These are phyloP conservation scores for Oligia strigilis DNA, from an alignment of 2,888 invertebrate genomes.

Conservation along the genomic window DNA sequence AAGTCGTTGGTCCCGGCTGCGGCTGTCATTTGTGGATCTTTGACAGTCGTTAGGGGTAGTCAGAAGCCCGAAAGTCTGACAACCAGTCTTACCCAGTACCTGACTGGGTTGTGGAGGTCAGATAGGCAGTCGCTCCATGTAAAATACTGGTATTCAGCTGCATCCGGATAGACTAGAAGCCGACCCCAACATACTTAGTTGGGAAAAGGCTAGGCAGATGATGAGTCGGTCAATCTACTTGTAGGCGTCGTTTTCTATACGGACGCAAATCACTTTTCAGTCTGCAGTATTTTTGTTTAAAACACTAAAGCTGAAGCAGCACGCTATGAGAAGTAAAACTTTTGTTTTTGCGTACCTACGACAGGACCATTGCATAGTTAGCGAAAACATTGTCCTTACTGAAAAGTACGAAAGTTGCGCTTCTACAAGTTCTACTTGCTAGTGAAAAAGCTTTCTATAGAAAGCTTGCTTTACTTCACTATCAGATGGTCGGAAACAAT, in stretches of 20 bases:
- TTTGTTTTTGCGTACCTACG: constrained; percentile 16
- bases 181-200: no score
- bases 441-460: background rate
- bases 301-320: background rate
- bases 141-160: no score
- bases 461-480: background rate
- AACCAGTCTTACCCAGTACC: no score
- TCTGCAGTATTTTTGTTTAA: background rate
- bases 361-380: constrained; percentile 1
- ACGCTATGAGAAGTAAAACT: constrained; percentile 13
- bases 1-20: no score
- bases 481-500: constrained; percentile 2
- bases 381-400: constrained; percentile 16
- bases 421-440: background rate
- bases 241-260: background rate
- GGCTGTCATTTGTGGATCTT: no score
- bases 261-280: background rate
- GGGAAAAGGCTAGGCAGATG: no score
- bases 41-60: no score
- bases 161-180: no score
- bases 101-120: no score
- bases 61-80: no score
- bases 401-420: background rate
- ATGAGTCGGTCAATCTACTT: background rate
- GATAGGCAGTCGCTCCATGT: no score